Conservation (phyloP, 2,113 vertebrate genomes). For the Triplophysa tibetana region DNA sequence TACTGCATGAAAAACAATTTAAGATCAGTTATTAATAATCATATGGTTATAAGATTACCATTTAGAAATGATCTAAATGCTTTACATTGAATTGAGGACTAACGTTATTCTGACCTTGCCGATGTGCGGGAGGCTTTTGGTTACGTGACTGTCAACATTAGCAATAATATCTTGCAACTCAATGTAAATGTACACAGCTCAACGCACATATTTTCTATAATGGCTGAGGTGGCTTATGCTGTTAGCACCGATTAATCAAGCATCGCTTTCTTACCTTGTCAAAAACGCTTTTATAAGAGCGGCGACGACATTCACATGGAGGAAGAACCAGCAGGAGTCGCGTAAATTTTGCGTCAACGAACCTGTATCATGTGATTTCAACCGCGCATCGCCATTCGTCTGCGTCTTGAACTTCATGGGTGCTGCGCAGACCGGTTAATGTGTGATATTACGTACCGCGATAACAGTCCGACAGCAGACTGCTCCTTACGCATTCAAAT, state of each 20-base stretch:
- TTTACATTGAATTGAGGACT: constrained; percentile 34
- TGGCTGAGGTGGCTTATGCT: neutral
- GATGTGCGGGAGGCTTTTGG: neutral
- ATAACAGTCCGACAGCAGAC: too few species aligned
- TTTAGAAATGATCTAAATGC: neutral
- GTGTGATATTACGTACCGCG: too few species aligned
- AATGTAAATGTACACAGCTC: neutral
- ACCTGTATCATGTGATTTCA: constrained; percentile 16
- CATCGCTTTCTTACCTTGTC: constrained; percentile 52
- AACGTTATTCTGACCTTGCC: constrained; percentile 72
- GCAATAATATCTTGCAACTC: too few species aligned
- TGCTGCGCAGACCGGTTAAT: too few species aligned
- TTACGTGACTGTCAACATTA: neutral
- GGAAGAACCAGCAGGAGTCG: constrained; percentile 53
- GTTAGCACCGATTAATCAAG: neutral
- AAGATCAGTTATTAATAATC: too few species aligned
- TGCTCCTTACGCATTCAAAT: too few species aligned
- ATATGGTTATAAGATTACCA: neutral
- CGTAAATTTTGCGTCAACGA: constrained; percentile 57
- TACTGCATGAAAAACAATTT: constrained; percentile 1
- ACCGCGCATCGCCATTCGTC: constrained; percentile 1
- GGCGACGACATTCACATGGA: constrained; percentile 65
- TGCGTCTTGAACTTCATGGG: neutral
- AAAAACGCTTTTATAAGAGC: neutral
- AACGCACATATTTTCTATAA: neutral